Evolutionary conservation across 2,113 vertebrate species (phyloP).

Genomic region (Heptranchias perlo): DNA sequence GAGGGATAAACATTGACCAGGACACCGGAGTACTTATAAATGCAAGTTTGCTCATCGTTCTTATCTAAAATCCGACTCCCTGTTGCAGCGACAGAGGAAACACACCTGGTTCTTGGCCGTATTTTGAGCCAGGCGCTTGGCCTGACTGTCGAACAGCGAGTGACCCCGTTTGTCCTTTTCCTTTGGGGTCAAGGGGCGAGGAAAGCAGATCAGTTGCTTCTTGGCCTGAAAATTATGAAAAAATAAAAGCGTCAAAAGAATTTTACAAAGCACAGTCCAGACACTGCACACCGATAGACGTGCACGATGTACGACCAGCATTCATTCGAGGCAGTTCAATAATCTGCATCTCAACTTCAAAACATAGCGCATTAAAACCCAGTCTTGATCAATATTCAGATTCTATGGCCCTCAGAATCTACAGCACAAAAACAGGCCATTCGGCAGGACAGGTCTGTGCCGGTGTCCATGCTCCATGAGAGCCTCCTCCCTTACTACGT

Average conservation of each 20-base stretch:
- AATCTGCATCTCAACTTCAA: neutral
- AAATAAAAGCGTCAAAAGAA: neutral
- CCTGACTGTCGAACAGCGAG: conserved; percentile 38
- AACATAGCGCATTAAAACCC: neutral
- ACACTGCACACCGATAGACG: neutral
- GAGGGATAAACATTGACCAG: too few relatives aligned
- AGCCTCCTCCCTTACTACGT: neutral
- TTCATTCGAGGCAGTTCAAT: neutral
- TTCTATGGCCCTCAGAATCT: neutral
- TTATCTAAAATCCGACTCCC: too few relatives aligned
- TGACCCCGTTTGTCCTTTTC: conserved; percentile 55
- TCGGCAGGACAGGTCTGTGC: neutral
- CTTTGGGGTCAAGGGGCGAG: conserved; percentile 72
- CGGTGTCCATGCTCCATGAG: neutral
- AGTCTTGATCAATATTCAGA: neutral
- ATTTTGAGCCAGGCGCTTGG: conserved; percentile 6
- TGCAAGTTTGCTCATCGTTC: neutral
- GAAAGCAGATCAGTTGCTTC: conserved; percentile 75
- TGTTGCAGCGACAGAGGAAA: neutral
- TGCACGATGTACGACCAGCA: neutral
- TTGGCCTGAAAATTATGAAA: conserved; percentile 52
- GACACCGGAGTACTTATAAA: neutral
- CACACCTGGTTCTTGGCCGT: neutral
- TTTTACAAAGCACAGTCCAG: neutral
- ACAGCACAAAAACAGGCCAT: neutral